A percentile compares a stretch with the other conserved stretches of the same genome.
phyloP scores from a whole-genome alignment of 2,113 vertebrate species.

The Lophotis ruficrista region DNA sequence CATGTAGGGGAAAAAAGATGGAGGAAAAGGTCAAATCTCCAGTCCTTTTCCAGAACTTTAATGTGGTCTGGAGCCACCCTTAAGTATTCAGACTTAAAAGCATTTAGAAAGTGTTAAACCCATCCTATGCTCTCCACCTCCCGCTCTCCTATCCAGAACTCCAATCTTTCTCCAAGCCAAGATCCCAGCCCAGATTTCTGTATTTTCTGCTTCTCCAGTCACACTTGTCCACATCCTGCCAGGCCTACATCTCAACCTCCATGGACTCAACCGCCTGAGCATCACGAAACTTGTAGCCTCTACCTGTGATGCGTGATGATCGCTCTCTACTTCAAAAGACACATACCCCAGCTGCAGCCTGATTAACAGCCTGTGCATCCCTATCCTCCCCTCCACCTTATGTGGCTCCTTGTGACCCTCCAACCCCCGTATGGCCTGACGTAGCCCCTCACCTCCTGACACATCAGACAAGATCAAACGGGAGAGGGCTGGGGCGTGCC shows the following conservation, averaged over 20 bases:
- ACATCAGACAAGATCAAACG: background rate
- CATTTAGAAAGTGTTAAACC: too few species aligned
- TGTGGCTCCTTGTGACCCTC: background rate
- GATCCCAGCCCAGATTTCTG: background rate
- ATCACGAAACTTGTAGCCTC: background rate
- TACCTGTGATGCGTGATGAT: background rate
- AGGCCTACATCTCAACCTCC: background rate
- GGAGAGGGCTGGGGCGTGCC: background rate
- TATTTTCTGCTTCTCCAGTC: background rate
- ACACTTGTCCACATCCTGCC: too few species aligned
- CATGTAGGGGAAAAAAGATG: background rate
- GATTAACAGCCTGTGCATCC: background rate
- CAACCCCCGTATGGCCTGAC: background rate
- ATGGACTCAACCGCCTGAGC: rapidly evolving
- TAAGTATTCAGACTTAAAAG: too few species aligned
- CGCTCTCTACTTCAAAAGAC: background rate
- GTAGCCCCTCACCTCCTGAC: background rate
- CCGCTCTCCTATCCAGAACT: background rate
- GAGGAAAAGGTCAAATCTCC: background rate
- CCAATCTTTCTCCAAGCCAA: background rate
- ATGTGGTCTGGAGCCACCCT: background rate
- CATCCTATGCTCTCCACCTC: background rate
- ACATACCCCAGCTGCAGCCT: background rate
- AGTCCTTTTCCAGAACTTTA: background rate
- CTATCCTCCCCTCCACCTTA: background rate